Evolutionary conservation across 2,888 invertebrate species (phyloP).

Genomic region (Agrochola circellaris): DNA sequence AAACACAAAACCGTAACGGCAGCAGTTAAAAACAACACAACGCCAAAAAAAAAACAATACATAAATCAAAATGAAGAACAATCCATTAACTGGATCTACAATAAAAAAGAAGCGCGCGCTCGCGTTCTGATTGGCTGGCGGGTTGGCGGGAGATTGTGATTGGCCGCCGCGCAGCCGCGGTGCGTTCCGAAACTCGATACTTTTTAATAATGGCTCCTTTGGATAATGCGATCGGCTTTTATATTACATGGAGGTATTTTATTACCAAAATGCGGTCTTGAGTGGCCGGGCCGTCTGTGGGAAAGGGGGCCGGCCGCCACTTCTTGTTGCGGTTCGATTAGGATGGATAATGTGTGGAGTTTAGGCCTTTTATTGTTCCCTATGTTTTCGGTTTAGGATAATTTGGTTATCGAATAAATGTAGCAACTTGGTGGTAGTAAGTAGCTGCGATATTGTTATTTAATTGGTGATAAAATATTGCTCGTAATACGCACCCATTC

Average conservation of each 20-base stretch:
- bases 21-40: slow-evolving; percentile 65
- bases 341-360: slow-evolving; percentile 74
- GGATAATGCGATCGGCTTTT: slow-evolving; percentile 89
- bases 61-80: slow-evolving; percentile 90
- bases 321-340: slow-evolving; percentile 81
- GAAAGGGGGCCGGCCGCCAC: slow-evolving; percentile 79
- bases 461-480: slow-evolving; percentile 1
- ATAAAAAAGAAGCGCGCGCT: slow-evolving; percentile 83
- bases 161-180: slow-evolving; percentile 79
- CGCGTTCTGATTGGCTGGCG: slow-evolving; percentile 81
- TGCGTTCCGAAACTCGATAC: slow-evolving; percentile 89
- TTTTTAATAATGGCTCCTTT: slow-evolving; percentile 91
- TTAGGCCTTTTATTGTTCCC: slow-evolving; percentile 68
- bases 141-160: slow-evolving; percentile 81
- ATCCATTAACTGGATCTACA: slow-evolving; percentile 88
- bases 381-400: slow-evolving; percentile 43
- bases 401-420: slow-evolving; percentile 23
- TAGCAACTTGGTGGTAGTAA: neutral
- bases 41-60: slow-evolving; percentile 78
- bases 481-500: neutral
- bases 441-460: slow-evolving; percentile 7
- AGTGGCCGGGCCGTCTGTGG: slow-evolving; percentile 80
- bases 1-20: slow-evolving; percentile 55
- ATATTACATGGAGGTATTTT: slow-evolving; percentile 88
- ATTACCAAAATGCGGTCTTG: slow-evolving; percentile 87